Percentiles rank a stretch among this genome's conserved stretches.
These are phyloP conservation scores for Epirrhoe tristata DNA, from an alignment of 2,888 invertebrate species.

Conservation along the genomic window DNA sequence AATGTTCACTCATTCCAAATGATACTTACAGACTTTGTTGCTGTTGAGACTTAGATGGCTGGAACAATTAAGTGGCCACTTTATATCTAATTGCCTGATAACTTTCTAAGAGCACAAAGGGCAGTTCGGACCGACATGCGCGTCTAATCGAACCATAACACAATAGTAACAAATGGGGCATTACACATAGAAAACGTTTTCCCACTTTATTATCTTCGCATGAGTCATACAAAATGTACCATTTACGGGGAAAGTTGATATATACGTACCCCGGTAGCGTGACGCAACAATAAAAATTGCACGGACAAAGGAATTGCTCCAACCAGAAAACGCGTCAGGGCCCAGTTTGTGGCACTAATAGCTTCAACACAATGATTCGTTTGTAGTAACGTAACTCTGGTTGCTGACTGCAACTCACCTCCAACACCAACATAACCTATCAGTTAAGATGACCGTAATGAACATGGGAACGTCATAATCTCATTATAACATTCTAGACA, in stretches of 20 bases:
- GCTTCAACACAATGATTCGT: slow-evolving; percentile 56
- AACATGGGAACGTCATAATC: slow-evolving; percentile 40
- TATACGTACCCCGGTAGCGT: slow-evolving; percentile 69
- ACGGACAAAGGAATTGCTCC: slow-evolving; percentile 79
- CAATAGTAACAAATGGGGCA: slow-evolving; percentile 51
- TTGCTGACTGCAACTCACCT: slow-evolving; percentile 33
- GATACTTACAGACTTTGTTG: slow-evolving; percentile 24
- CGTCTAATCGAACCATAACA: slow-evolving; percentile 38
- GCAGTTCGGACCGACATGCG: slow-evolving; percentile 38
- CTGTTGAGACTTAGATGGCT: slow-evolving; percentile 40
- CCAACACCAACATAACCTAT: slow-evolving; percentile 19
- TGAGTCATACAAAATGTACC: slow-evolving; percentile 68
- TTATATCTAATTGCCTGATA: slow-evolving; percentile 47
- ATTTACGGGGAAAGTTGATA: slow-evolving; percentile 77
- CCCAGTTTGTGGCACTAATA: slow-evolving; percentile 64
- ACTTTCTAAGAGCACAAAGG: slow-evolving; percentile 53
- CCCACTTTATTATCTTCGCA: slow-evolving; percentile 60
- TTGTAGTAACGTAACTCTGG: slow-evolving; percentile 37
- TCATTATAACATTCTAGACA: slow-evolving; percentile 39
- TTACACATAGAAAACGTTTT: slow-evolving; percentile 65
- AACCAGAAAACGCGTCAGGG: slow-evolving; percentile 61
- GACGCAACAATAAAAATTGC: slow-evolving; percentile 82
- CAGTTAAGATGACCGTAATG: slow-evolving; percentile 44
- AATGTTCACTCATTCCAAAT: slow-evolving; percentile 31
- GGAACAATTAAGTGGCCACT: slow-evolving; percentile 47